phyloP scores from a whole-genome alignment of 2,797 vertebrate species.

The Psittacula derbiana region DNA sequence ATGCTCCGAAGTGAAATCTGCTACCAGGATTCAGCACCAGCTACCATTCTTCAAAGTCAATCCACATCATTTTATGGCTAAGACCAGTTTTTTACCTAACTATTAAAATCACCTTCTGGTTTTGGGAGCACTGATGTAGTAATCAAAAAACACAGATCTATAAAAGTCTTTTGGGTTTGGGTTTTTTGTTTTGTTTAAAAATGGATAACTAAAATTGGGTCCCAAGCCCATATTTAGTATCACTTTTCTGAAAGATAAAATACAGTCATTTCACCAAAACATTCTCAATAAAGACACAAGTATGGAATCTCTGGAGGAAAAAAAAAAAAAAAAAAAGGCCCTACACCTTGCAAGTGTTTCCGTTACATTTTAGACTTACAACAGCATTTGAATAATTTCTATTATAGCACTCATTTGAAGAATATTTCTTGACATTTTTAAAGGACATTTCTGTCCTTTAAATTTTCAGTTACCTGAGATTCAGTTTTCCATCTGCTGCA shows the following conservation, averaged over 20 bases:
- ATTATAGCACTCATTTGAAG: not conserved
- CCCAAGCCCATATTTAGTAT: not conserved
- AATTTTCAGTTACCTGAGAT: not conserved
- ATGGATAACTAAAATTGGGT: not conserved
- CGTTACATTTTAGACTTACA: not conserved
- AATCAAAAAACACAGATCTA: not conserved
- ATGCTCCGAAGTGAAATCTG: not conserved
- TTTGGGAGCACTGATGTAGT: not conserved
- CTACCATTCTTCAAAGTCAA: not conserved
- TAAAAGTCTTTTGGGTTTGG: not conserved
- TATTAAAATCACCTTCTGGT: not conserved
- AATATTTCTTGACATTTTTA: not conserved
- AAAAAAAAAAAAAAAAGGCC: not conserved
- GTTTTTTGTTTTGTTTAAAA: not conserved
- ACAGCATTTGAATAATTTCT: not conserved
- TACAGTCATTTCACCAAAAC: not conserved
- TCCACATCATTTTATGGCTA: not conserved
- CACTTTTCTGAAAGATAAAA: not conserved
- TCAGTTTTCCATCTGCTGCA: not conserved
- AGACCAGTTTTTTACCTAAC: not conserved
- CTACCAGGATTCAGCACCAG: not conserved
- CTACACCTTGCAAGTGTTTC: not conserved
- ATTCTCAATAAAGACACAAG: not conserved
- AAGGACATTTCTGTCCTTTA: not conserved
- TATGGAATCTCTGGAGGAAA: not conserved